Conservation (phyloP, 2,797 vertebrate species). For the Gallinago nigripennis region DNA sequence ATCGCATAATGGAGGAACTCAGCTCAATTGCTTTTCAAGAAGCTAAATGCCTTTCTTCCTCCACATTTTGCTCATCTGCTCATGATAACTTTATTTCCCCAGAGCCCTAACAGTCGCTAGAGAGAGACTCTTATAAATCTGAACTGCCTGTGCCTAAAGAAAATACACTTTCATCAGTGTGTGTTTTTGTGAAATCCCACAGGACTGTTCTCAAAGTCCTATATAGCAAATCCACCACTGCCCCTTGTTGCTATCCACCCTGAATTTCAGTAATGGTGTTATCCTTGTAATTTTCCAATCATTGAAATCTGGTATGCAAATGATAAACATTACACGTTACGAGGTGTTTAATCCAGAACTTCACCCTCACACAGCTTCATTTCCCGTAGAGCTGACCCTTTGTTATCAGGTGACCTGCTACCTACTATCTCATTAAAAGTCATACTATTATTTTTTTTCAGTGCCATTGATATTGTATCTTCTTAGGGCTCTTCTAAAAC, state of each 20-base stretch:
- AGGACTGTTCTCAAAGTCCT: slow-evolving; percentile 6
- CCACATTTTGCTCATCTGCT: slow-evolving; percentile 20
- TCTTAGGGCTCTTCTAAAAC: not conserved
- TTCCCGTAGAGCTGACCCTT: not conserved
- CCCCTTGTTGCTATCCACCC: not conserved
- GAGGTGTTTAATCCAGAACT: slow-evolving; percentile 35
- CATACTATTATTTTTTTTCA: not conserved
- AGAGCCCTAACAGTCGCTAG: slow-evolving; percentile 23
- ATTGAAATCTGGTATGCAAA: slow-evolving; percentile 40
- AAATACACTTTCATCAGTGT: slow-evolving; percentile 8
- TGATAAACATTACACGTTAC: not conserved
- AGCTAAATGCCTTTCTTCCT: not conserved
- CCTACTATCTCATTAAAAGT: slow-evolving; percentile 19
- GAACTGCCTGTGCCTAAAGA: slow-evolving; percentile 39
- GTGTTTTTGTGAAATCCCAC: slow-evolving; percentile 2
- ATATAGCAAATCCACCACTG: not conserved
- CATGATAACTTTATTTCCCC: slow-evolving; percentile 31
- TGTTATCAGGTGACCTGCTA: not conserved
- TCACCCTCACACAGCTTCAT: not conserved
- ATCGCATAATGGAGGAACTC: slow-evolving; percentile 3
- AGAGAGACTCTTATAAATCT: slow-evolving; percentile 32
- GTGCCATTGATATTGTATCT: not conserved
- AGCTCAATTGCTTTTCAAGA: slow-evolving; percentile 42
- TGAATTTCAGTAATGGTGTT: slow-evolving; percentile 18
- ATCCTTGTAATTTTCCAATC: slow-evolving; percentile 57